phyloP scores from a whole-genome alignment of 1,140 invertebrate species.

The Drosophila asahinai region DNA sequence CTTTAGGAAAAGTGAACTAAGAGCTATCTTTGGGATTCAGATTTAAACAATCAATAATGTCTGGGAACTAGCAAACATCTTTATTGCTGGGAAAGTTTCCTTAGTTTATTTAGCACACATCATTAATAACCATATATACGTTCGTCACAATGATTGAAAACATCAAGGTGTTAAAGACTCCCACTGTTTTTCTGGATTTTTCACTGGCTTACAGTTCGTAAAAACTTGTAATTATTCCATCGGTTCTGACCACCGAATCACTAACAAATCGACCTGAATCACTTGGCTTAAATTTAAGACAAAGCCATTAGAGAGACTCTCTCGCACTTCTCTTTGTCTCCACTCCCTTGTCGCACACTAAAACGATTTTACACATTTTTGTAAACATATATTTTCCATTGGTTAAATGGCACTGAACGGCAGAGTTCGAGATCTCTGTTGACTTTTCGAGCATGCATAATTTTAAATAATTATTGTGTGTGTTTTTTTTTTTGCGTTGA shows the following conservation, averaged over 20 bases:
- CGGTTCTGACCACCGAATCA: neutral
- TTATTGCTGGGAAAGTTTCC: constrained; percentile 3
- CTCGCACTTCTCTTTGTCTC: constrained; percentile 30
- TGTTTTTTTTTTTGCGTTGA: constrained; percentile 17
- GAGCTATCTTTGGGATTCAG: no score
- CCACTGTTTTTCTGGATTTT: neutral
- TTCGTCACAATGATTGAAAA: neutral
- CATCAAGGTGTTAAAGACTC: neutral
- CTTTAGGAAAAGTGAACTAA: neutral
- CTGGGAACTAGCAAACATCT: neutral
- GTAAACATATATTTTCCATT: constrained; percentile 41
- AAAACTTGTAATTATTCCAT: neutral
- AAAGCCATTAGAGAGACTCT: constrained; percentile 27
- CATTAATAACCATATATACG: neutral
- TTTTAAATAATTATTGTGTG: constrained; percentile 51
- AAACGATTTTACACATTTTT: constrained; percentile 26
- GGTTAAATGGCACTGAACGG: constrained; percentile 61
- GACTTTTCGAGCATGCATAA: constrained; percentile 70
- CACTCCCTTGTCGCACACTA: constrained; percentile 3
- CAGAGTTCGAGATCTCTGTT: constrained; percentile 51
- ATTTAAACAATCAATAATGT: constrained; percentile 13
- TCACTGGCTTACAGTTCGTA: neutral
- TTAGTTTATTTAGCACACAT: neutral
- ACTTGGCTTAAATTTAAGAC: constrained; percentile 15
- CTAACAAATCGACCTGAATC: neutral